These are phyloP conservation scores for Cepphus grylle DNA, from an alignment of 2,113 vertebrate species.

Conservation along the genomic window DNA sequence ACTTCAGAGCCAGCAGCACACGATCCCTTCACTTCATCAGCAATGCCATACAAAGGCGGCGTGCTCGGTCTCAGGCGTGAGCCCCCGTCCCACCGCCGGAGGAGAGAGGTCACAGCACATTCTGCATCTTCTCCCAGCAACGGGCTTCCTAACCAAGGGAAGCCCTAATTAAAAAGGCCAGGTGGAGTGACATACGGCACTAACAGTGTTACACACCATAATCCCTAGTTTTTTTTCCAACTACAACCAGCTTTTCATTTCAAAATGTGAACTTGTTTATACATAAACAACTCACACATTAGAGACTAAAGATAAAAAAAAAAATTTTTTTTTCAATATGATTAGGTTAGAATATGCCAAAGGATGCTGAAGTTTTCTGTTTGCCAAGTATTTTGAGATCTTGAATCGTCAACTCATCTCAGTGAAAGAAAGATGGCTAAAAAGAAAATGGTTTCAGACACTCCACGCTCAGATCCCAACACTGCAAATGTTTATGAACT, in stretches of 20 bases:
- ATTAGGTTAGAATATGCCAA: not conserved
- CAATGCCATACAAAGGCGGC: not conserved
- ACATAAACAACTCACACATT: not conserved
- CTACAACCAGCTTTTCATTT: not conserved
- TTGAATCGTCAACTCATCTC: not conserved
- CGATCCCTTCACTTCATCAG: conserved; percentile 51
- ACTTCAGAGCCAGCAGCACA: conserved; percentile 63
- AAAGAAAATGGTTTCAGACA: not conserved
- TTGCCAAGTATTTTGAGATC: not conserved
- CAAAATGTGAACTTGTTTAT: not conserved
- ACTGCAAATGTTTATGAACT: not conserved
- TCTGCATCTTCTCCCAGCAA: not conserved
- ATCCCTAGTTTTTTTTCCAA: not conserved
- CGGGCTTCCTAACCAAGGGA: not conserved
- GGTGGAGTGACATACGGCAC: rapidly evolving
- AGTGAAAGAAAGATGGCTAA: not conserved
- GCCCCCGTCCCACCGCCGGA: not conserved
- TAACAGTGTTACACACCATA: not conserved
- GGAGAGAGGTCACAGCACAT: not conserved
- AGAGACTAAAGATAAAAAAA: not conserved
- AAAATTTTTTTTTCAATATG: not conserved
- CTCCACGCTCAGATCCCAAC: not conserved
- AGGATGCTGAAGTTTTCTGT: not conserved
- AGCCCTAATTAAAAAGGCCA: not conserved
- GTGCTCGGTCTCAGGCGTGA: not conserved